Evolutionary conservation across 2,113 vertebrate species (phyloP).

Genomic region (Fregetta grallaria): DNA sequence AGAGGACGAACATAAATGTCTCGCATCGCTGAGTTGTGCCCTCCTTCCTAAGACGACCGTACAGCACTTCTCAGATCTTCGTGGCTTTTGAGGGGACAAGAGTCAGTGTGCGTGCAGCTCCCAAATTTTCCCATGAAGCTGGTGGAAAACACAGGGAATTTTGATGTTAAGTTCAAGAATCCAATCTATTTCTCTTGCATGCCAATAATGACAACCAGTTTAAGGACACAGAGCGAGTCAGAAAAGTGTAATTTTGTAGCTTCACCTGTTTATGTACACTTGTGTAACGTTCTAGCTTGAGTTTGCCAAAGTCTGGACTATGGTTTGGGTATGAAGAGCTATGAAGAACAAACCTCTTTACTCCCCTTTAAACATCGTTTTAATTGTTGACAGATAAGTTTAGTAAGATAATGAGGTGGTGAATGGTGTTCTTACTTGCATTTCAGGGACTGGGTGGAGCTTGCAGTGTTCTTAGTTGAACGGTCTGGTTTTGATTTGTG

Average conservation of each 20-base stretch:
- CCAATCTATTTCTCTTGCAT: background rate
- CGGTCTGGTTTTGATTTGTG: background rate
- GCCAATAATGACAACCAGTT: background rate
- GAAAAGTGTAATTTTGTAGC: background rate
- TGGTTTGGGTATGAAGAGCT: background rate
- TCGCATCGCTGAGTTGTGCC: background rate
- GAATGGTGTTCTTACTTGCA: background rate
- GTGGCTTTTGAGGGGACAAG: background rate
- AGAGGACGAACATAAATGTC: background rate
- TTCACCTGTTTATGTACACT: background rate
- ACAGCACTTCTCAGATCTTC: background rate
- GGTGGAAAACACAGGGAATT: background rate
- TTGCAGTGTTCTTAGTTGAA: background rate
- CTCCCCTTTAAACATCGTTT: background rate
- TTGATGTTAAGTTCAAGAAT: background rate
- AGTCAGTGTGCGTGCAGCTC: background rate
- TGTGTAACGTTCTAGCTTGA: background rate
- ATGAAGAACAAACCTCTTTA: background rate
- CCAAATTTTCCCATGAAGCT: background rate
- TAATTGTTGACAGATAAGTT: background rate
- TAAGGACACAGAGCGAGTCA: accelerated
- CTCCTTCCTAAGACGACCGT: background rate
- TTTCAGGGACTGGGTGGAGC: background rate
- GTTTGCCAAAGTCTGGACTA: background rate
- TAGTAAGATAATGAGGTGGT: background rate